A percentile compares a stretch with the other conserved stretches of the same genome.
phyloP scores from a whole-genome alignment of 2,113 vertebrate species.

The Aix galericulata region DNA sequence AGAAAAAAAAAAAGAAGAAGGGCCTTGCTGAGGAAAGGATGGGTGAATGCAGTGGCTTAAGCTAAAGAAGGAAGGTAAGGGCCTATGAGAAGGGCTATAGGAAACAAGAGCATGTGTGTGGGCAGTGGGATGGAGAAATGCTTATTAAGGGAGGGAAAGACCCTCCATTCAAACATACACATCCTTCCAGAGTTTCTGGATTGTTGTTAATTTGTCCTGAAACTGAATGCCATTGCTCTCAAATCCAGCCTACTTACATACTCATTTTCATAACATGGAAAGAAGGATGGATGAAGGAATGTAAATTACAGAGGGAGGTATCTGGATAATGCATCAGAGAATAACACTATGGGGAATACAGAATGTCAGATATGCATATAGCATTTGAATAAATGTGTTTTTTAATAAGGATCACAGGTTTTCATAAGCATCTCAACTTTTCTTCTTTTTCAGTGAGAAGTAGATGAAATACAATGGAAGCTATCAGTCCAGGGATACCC shows the following conservation, averaged over 20 bases:
- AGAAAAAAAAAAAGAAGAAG: background rate
- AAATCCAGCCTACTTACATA: background rate
- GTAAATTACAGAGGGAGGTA: fast-evolving
- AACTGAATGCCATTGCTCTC: background rate
- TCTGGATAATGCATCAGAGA: background rate
- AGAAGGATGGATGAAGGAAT: background rate
- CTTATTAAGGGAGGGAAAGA: background rate
- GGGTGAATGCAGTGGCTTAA: background rate
- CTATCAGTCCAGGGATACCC: background rate
- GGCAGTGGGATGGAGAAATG: background rate
- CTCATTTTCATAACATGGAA: background rate
- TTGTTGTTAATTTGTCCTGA: background rate
- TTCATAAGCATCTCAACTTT: background rate
- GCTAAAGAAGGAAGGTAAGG: background rate
- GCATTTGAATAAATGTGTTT: background rate
- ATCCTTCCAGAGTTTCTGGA: background rate
- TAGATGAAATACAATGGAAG: background rate
- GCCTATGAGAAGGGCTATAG: background rate
- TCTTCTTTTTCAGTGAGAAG: background rate
- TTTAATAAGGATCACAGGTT: background rate
- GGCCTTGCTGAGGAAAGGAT: background rate
- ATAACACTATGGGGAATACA: background rate
- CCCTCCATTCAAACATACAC: background rate
- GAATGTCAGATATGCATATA: background rate
- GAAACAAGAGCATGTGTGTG: background rate